phyloP scores from a whole-genome alignment of 2,888 invertebrate species.

The Choristoneura rosaceana region DNA sequence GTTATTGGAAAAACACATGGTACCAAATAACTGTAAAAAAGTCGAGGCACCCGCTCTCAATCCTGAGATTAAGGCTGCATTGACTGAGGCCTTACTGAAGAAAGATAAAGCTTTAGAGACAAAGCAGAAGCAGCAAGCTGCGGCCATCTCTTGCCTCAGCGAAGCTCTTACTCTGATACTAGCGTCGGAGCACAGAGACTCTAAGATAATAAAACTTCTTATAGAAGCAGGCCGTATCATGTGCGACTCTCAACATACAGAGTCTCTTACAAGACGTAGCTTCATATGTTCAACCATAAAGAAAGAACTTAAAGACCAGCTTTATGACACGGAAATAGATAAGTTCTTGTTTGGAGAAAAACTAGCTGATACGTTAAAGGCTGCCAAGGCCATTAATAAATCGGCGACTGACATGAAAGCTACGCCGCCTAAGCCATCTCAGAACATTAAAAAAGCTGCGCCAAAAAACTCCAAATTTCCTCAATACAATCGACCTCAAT shows the following conservation, averaged over 20 bases:
- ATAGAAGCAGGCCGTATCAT: background rate
- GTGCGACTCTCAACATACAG: background rate
- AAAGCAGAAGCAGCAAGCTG: too few species aligned
- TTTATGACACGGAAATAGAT: slow-evolving; percentile 3
- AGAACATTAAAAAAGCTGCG: too few species aligned
- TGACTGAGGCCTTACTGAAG: background rate
- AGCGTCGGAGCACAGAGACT: background rate
- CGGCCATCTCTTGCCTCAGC: background rate
- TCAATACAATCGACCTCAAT: too few species aligned
- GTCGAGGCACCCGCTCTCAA: background rate
- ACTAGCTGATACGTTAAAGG: too few species aligned
- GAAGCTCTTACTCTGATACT: background rate
- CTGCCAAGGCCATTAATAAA: too few species aligned
- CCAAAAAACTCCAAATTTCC: too few species aligned
- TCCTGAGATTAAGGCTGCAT: background rate
- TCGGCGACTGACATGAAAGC: background rate
- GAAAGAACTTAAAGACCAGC: background rate
- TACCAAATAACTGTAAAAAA: background rate
- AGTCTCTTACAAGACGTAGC: background rate
- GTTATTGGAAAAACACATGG: background rate
- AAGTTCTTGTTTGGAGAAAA: background rate
- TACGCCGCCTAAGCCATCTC: background rate
- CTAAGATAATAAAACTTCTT: background rate
- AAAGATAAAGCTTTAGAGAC: background rate
- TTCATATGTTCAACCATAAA: slow-evolving; percentile 2